Percentiles rank a stretch among this genome's conserved stretches.
Evolutionary conservation across 2,113 vertebrate species (phyloP).

Genomic region (Myiopsitta monachus): DNA sequence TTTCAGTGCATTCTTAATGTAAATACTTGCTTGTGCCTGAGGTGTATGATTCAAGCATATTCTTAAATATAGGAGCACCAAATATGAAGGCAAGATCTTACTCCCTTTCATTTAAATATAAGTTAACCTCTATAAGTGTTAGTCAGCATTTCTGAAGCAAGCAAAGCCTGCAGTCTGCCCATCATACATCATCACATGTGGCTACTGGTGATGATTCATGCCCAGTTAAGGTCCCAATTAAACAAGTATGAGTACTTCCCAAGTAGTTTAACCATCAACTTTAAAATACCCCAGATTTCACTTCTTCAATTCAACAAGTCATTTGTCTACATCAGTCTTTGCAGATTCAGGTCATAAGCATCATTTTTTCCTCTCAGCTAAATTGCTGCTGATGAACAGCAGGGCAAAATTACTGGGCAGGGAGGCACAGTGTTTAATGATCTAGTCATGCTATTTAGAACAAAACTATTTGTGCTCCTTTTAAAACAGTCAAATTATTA

Average conservation of each 20-base stretch:
- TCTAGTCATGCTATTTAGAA: not conserved
- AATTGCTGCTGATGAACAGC: not conserved
- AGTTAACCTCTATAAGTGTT: not conserved
- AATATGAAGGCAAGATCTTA: not conserved
- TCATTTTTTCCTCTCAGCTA: not conserved
- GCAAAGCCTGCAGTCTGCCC: not conserved
- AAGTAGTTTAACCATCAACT: not conserved
- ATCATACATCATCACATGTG: not conserved
- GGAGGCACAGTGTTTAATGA: not conserved
- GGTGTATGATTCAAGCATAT: not conserved
- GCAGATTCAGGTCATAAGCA: not conserved
- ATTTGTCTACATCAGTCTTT: not conserved
- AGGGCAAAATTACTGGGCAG: not conserved
- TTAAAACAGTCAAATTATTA: not conserved
- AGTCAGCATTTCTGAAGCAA: not conserved
- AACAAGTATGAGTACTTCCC: not conserved
- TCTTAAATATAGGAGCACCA: not conserved
- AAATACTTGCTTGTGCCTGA: not conserved
- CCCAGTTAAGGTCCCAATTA: not conserved
- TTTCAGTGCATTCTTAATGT: not conserved
- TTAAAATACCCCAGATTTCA: not conserved
- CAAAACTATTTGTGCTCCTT: not conserved
- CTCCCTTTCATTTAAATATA: not conserved
- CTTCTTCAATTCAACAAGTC: not conserved
- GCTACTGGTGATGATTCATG: not conserved